Conservation (phyloP, 2,888 invertebrate genomes). For the Drosophila dives region DNA sequence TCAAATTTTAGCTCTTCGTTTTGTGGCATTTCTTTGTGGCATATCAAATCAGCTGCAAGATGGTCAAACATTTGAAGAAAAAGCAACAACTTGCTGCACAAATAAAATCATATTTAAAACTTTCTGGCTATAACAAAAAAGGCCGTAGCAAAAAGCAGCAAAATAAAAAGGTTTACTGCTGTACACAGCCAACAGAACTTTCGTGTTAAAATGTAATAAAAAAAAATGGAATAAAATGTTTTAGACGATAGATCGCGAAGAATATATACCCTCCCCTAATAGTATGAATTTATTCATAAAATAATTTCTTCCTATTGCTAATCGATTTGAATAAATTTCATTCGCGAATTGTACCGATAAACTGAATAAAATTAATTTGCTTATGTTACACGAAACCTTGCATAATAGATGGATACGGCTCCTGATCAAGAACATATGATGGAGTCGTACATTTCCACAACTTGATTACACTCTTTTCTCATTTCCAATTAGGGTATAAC, state of each 20-base stretch:
- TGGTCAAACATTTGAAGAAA: slow-evolving; percentile 61
- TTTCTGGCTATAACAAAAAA: slow-evolving; percentile 52
- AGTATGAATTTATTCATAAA: background rate
- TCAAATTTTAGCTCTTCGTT: slow-evolving; percentile 38
- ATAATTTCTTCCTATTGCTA: background rate
- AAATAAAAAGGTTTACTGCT: slow-evolving; percentile 31
- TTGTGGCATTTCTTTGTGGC: slow-evolving; percentile 45
- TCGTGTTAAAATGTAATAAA: slow-evolving; percentile 53
- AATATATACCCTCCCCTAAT: background rate
- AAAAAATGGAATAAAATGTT: slow-evolving; percentile 1
- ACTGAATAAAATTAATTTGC: background rate
- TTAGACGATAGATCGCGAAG: background rate
- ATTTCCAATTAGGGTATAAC: background rate
- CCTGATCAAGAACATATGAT: background rate
- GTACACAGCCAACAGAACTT: slow-evolving; percentile 66
- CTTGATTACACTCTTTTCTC: background rate
- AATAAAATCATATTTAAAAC: slow-evolving; percentile 78
- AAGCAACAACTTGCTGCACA: slow-evolving; percentile 60
- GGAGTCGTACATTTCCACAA: background rate
- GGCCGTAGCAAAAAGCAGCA: slow-evolving; percentile 14
- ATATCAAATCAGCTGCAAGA: slow-evolving; percentile 59
- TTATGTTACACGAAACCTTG: background rate
- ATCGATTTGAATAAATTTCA: background rate
- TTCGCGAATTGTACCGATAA: background rate
- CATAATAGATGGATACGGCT: background rate